Conservation (phyloP, 2,113 vertebrate species). For the Corydoras maculifer region DNA sequence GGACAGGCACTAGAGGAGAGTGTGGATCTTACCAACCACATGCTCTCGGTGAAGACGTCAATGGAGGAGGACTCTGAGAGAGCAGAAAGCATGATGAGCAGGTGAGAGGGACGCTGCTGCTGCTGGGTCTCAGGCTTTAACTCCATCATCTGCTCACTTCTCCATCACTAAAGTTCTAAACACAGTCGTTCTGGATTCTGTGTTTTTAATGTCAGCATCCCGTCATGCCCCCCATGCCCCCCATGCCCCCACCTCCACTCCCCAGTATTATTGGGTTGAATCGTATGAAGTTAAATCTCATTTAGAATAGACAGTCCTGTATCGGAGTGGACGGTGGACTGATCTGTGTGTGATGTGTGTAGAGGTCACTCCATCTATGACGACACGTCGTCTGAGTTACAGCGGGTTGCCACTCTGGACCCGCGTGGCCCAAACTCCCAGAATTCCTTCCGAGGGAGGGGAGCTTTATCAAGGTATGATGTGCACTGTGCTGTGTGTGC, state of each 20-base stretch:
- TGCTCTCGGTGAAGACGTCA: slow-evolving; percentile 58
- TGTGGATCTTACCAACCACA: slow-evolving; percentile 54
- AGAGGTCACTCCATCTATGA: slow-evolving; percentile 70
- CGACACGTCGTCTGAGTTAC: slow-evolving; percentile 74
- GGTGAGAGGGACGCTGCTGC: slow-evolving; percentile 51
- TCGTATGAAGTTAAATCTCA: no score
- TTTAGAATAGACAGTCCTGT: no score
- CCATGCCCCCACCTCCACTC: no score
- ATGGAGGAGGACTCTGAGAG: slow-evolving; percentile 62
- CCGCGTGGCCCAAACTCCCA: slow-evolving; percentile 51
- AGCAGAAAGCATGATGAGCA: slow-evolving; percentile 58
- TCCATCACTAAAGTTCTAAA: no score
- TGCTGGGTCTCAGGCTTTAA: no score
- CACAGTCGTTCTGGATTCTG: no score
- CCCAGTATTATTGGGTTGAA: no score
- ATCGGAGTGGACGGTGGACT: no score
- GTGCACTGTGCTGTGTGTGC: no score
- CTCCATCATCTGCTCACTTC: no score
- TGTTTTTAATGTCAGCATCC: no score
- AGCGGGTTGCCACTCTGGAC: slow-evolving; percentile 61
- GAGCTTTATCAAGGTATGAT: slow-evolving; percentile 72
- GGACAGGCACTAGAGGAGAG: slow-evolving; percentile 57
- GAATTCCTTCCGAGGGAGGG: slow-evolving; percentile 60
- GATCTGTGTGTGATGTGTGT: slow-evolving; percentile 2
- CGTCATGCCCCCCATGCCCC: no score